Evolutionary conservation across 2,113 vertebrate genomes (phyloP), one percentile per base, ranked within the genome.

Genomic region (Nematolebias whitei): DNA sequence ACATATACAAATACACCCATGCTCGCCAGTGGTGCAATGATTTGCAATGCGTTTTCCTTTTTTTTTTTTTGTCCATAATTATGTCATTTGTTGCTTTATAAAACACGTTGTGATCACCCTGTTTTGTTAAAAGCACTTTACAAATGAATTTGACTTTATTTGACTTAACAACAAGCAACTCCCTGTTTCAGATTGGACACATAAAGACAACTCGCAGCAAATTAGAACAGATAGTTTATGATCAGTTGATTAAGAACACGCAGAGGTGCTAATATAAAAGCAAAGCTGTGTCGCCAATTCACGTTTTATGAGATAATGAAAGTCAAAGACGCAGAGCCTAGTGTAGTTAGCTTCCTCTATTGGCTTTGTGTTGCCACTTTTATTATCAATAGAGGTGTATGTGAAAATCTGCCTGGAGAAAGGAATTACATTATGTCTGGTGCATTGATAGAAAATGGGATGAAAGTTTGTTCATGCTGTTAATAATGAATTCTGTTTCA

Each of bases 291-390:
- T 75, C 76, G 60, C 54, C 32, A 40, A n/a, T 61, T 61, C 5
- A 0, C 62, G 15, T 68, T 88, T 89, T 83, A 86, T 77, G 59
- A 61, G 82, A 86, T 86, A 87, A 84, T 88, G 85, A 90, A 88
- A 77, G 79, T 86, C 84, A 71, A 1, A 41, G 51, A 63, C 6
- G 6, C 0, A 12, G 41, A 38, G 69, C 49, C 41, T 24, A 5
- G 57, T 29, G 62, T 68, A 56, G 75, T 67, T 73, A 56, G 61
- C 66, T 24, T 57, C 53, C 51, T 18, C 60, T 48, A 24, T 45
- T 74, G 67, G 66, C 69, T 84, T 82, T 78, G 59, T 71, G 65
- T 73, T 24, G 62, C 76, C 45, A 24, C 38, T 82, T 88, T 88
- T 82, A 83, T 78, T 71, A 78, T 74, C 83, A 78, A 35, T 76